Percentiles rank a stretch among this genome's conserved stretches.
Evolutionary conservation across 2,888 invertebrate species (phyloP).

Genomic region (Biston stratarius): DNA sequence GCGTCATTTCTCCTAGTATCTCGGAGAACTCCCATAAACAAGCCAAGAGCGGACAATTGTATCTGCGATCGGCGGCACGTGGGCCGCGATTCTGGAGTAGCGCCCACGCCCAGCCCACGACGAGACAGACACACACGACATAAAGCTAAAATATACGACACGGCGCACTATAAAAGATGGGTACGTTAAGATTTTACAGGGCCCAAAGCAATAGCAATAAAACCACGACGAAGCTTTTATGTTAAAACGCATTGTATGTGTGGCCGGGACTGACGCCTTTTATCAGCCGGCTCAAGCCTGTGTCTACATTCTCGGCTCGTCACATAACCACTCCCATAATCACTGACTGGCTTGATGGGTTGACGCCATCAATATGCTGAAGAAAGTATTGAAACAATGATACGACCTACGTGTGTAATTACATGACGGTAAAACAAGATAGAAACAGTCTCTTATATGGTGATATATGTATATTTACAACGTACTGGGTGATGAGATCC

Average conservation of each 20-base stretch:
- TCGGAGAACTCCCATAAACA: slow-evolving; percentile 74
- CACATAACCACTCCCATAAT: slow-evolving; percentile 41
- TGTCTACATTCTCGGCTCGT: slow-evolving; percentile 45
- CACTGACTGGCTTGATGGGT: slow-evolving; percentile 35
- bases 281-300: slow-evolving; percentile 46
- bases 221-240: slow-evolving; percentile 73
- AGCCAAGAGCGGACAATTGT: slow-evolving; percentile 76
- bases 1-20: slow-evolving; percentile 74
- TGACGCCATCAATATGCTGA: slow-evolving; percentile 33
- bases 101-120: slow-evolving; percentile 75
- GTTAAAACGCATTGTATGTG: slow-evolving; percentile 71
- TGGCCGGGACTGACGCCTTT: slow-evolving; percentile 54
- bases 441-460: background rate
- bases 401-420: slow-evolving; percentile 13
- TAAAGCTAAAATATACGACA: slow-evolving; percentile 78
- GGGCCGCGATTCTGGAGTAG: slow-evolving; percentile 80
- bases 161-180: slow-evolving; percentile 73
- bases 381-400: slow-evolving; percentile 32
- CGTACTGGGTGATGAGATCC: background rate
- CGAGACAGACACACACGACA: slow-evolving; percentile 62
- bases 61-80: slow-evolving; percentile 79
- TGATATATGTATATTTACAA: slow-evolving; percentile 7
- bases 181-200: slow-evolving; percentile 74
- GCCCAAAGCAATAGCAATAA: slow-evolving; percentile 70
- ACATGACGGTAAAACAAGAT: slow-evolving; percentile 10